Percentiles rank a stretch among this genome's conserved stretches.
phyloP scores from a whole-genome alignment of 2,888 invertebrate genomes.

The Schrankia costaestrigalis region DNA sequence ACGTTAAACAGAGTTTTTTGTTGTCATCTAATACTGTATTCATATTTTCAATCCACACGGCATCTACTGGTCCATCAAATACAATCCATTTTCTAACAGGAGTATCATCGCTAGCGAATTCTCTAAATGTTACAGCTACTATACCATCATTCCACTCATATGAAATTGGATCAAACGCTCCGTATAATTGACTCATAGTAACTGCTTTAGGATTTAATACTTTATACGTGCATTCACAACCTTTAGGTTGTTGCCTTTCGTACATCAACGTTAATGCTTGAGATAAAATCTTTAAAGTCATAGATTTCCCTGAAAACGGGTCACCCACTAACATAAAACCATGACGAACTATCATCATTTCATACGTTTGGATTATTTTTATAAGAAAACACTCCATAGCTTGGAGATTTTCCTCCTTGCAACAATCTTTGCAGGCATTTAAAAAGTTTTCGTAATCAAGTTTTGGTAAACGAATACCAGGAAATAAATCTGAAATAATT shows the following conservation, averaged over 20 bases:
- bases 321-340: conserved; percentile 96
- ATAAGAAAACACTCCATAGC: conserved; percentile 86
- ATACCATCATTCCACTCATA: conserved; percentile 96
- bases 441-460: conserved; percentile 88
- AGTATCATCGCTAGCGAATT: conserved; percentile 86
- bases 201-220: conserved; percentile 96
- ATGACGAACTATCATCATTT: conserved; percentile 96
- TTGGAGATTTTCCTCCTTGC: conserved; percentile 85
- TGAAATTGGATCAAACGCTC: conserved; percentile 93
- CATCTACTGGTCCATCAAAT: conserved; percentile 95
- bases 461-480: conserved; percentile 85
- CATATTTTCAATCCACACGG: conserved; percentile 95
- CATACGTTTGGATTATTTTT: conserved; percentile 95
- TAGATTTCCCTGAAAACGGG: conserved; percentile 90
- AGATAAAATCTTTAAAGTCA: conserved; percentile 87
- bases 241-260: conserved; percentile 76
- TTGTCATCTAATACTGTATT: conserved; percentile 94
- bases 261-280: conserved; percentile 87
- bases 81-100: conserved; percentile 94
- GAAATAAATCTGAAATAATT: conserved; percentile 96
- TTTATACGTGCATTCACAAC: conserved; percentile 84
- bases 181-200: conserved; percentile 95
- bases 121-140: conserved; percentile 88
- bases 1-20: conserved; percentile 92
- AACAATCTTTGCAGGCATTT: conserved; percentile 83